phyloP scores from a whole-genome alignment of 2,797 vertebrate genomes.

The Myotis myotis region DNA sequence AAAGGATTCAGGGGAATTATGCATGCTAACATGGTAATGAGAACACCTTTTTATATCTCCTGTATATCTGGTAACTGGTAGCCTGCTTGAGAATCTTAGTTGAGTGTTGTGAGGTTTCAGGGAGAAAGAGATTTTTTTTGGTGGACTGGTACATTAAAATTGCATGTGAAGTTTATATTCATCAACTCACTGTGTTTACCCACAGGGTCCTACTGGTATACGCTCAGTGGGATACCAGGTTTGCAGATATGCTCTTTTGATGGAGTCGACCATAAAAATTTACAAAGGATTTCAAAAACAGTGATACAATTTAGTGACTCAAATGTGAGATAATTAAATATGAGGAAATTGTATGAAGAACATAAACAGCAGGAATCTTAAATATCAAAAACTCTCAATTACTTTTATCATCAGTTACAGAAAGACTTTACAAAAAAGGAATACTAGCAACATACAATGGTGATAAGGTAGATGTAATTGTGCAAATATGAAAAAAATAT shows the following conservation, averaged over 20 bases:
- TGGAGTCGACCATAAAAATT: not conserved
- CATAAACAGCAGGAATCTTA: too few species aligned
- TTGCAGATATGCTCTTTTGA: not conserved
- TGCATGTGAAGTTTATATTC: not conserved
- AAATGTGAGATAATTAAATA: not conserved
- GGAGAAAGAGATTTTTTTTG: not conserved
- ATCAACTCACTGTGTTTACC: not conserved
- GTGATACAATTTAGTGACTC: not conserved
- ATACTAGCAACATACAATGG: not conserved
- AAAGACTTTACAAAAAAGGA: not conserved
- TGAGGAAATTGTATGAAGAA: not conserved
- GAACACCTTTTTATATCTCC: not conserved
- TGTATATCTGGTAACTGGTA: not conserved
- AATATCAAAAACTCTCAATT: not conserved
- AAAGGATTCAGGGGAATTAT: not conserved
- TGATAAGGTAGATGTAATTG: not conserved
- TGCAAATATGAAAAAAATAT: not conserved
- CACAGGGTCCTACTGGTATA: not conserved
- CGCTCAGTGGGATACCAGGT: too few species aligned
- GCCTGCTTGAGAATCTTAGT: not conserved
- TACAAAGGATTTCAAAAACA: slow-evolving; percentile 18
- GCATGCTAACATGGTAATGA: not conserved
- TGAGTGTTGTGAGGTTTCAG: not conserved
- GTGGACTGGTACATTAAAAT: not conserved
- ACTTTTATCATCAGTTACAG: not conserved